phyloP scores from a whole-genome alignment of 2,113 vertebrate species.

The Pica pica region DNA sequence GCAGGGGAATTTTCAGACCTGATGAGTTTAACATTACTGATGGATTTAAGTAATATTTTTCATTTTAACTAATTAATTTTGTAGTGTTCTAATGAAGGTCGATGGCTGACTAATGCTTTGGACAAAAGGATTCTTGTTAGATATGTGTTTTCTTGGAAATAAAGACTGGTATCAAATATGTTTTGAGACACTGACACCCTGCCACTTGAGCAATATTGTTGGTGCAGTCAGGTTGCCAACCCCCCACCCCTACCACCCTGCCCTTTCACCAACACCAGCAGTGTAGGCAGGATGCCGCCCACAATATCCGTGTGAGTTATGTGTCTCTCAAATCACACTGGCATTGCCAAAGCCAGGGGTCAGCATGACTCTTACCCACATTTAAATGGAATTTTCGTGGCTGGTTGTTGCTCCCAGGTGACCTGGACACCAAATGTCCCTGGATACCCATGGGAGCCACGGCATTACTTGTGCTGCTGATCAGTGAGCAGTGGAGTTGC shows the following conservation, averaged over 20 bases:
- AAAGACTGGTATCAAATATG: background rate
- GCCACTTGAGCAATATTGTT: accelerated
- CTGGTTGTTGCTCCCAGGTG: background rate
- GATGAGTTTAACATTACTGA: background rate
- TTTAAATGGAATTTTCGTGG: background rate
- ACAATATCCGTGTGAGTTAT: background rate
- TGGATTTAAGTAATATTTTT: background rate
- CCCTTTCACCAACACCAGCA: background rate
- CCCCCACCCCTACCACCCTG: background rate
- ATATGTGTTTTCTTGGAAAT: background rate
- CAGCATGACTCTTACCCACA: accelerated
- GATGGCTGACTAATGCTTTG: background rate
- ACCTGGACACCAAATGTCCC: background rate
- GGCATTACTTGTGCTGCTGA: background rate
- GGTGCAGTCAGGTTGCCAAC: background rate
- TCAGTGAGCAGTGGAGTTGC: accelerated
- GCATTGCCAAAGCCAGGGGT: background rate
- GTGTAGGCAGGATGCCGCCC: accelerated
- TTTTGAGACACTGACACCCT: background rate
- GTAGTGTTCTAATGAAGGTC: background rate
- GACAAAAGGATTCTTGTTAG: background rate
- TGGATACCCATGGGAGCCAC: background rate
- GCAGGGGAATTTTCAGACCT: background rate
- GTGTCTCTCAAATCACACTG: background rate
- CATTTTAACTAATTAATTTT: background rate